phyloP scores from a whole-genome alignment of 1,140 invertebrate species.

The Drosophila murphyi region DNA sequence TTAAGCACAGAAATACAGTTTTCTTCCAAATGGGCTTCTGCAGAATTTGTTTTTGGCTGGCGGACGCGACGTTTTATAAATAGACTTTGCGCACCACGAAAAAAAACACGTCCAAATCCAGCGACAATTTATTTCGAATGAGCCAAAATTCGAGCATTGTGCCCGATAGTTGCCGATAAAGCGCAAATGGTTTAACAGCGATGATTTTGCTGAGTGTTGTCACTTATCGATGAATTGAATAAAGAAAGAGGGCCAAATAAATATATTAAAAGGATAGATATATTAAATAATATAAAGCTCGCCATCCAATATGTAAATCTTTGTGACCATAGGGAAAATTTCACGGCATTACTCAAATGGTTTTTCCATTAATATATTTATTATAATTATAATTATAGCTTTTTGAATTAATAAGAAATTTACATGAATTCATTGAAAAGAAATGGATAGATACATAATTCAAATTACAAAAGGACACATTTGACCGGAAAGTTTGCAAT shows the following conservation, averaged over 20 bases:
- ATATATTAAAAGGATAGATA: not conserved
- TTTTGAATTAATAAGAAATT: too few species aligned
- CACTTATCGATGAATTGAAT: not conserved
- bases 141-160: constrained; percentile 1
- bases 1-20: constrained; percentile 24
- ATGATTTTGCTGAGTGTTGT: not conserved
- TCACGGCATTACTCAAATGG: too few species aligned
- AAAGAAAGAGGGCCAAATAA: not conserved
- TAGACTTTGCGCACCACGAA: constrained; percentile 33
- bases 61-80: constrained; percentile 52
- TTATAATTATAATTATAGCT: too few species aligned
- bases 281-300: not conserved
- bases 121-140: constrained; percentile 45
- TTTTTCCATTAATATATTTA: too few species aligned
- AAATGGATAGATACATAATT: too few species aligned
- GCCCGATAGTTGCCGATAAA: not conserved
- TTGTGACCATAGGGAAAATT: too few species aligned
- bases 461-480: too few species aligned
- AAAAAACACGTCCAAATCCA: constrained; percentile 44
- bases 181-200: not conserved
- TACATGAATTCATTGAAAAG: too few species aligned
- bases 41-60: constrained; percentile 32
- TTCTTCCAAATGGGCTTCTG: constrained; percentile 40
- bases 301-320: too few species aligned
- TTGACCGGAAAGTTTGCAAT: too few species aligned